Evolutionary conservation across 2,113 vertebrate genomes (phyloP).

Genomic region (Xenopus borealis): DNA sequence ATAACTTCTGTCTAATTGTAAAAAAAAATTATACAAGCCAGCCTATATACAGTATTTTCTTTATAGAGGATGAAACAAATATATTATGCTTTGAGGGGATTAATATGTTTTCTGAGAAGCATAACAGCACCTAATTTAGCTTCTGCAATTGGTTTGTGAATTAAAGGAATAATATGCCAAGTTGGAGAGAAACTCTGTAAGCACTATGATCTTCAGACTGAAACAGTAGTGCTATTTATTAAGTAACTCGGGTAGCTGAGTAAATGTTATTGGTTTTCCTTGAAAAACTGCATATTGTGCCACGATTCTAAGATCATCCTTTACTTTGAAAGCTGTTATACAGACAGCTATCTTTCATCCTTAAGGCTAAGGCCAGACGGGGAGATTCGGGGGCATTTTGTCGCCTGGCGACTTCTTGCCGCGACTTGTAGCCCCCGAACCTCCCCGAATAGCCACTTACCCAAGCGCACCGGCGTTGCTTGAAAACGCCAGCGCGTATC

Average conservation of each 20-base stretch:
- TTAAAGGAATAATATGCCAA: background rate
- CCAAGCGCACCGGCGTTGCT: too few relatives aligned
- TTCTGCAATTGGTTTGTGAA: background rate
- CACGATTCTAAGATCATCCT: constrained; percentile 2
- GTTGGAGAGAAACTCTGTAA: background rate
- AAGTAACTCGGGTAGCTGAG: background rate
- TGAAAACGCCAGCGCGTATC: too few relatives aligned
- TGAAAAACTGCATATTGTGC: background rate
- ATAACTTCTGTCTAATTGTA: too few relatives aligned
- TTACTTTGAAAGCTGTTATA: background rate
- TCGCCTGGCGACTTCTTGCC: too few relatives aligned
- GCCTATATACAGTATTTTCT: background rate
- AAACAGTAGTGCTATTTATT: constrained; percentile 2
- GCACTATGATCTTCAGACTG: background rate
- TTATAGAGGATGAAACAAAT: background rate
- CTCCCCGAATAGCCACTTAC: too few relatives aligned
- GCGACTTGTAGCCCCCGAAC: too few relatives aligned
- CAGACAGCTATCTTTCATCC: constrained; percentile 10
- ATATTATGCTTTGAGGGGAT: background rate
- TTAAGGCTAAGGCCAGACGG: too few relatives aligned
- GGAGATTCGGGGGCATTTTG: too few relatives aligned
- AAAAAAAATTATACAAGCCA: too few relatives aligned
- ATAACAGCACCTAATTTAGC: background rate
- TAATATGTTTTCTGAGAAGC: background rate
- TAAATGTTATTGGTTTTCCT: constrained; percentile 15